Percentiles rank a stretch among this genome's conserved stretches.
phyloP scores from a whole-genome alignment of 2,888 invertebrate genomes.

The Catocala nupta region DNA sequence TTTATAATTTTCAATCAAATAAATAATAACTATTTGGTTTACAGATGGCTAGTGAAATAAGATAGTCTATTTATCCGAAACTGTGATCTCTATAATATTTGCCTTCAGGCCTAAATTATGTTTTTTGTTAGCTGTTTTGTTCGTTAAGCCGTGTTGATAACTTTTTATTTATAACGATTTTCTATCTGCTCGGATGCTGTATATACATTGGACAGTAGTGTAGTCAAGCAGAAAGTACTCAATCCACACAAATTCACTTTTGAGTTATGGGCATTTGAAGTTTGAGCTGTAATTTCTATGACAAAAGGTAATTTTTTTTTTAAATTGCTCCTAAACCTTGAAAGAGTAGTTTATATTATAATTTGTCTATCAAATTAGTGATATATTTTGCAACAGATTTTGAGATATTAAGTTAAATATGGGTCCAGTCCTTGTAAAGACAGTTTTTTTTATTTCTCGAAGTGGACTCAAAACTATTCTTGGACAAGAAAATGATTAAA shows the following conservation, averaged over 20 bases:
- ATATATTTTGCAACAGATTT: conserved; percentile 14
- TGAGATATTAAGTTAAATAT: conserved; percentile 15
- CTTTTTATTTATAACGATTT: too few relatives aligned
- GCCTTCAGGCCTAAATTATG: too few relatives aligned
- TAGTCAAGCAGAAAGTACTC: conserved; percentile 16
- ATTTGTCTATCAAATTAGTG: conserved; percentile 11
- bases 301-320: background rate
- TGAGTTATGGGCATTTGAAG: conserved; percentile 13
- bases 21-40: too few relatives aligned
- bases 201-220: conserved; percentile 4
- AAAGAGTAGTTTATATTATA: conserved; percentile 12
- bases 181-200: too few relatives aligned
- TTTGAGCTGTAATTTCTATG: conserved; percentile 12
- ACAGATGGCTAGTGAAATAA: too few relatives aligned
- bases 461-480: conserved; percentile 5
- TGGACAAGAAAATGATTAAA: conserved; percentile 4
- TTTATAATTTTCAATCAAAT: too few relatives aligned
- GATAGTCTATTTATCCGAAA: too few relatives aligned
- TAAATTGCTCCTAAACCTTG: background rate
- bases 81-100: too few relatives aligned
- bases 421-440: conserved; percentile 14
- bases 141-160: too few relatives aligned
- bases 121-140: too few relatives aligned
- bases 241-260: conserved; percentile 14
- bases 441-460: conserved; percentile 6